Percentiles rank a stretch among this genome's conserved stretches.
These are phyloP conservation scores for Pectinophora gossypiella DNA, from an alignment of 1,140 invertebrate genomes.

Conservation along the genomic window DNA sequence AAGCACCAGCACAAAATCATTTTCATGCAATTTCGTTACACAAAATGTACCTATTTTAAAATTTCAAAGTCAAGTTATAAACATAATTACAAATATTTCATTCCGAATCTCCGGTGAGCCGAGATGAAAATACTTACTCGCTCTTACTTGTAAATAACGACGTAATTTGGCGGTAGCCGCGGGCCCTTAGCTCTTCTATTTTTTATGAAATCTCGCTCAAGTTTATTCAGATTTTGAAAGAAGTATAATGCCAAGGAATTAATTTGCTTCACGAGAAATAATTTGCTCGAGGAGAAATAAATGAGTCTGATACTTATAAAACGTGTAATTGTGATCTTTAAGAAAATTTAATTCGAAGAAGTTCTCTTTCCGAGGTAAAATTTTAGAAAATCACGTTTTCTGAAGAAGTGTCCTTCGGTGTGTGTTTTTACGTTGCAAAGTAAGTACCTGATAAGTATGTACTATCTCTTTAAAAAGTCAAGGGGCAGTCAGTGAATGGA, in stretches of 20 bases:
- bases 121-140: constrained; percentile 31
- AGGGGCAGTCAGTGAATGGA: too few species aligned
- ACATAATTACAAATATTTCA: constrained; percentile 11
- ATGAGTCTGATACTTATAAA: constrained; percentile 65
- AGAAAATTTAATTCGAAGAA: constrained; percentile 54
- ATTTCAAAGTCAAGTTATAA: background rate
- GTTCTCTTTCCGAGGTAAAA: constrained; percentile 30
- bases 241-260: constrained; percentile 68
- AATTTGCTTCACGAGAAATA: constrained; percentile 67
- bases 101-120: constrained; percentile 31
- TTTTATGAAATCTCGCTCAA: constrained; percentile 67
- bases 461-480: too few species aligned
- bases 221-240: constrained; percentile 67
- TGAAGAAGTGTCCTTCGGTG: background rate
- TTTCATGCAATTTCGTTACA: background rate
- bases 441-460: too few species aligned
- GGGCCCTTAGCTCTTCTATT: constrained; percentile 52
- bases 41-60: background rate
- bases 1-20: background rate
- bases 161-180: constrained; percentile 66
- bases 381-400: constrained; percentile 30
- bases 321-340: constrained; percentile 66
- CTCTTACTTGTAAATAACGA: constrained; percentile 64
- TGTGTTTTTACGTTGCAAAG: too few species aligned
- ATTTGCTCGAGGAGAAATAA: constrained; percentile 58